Percentiles rank a stretch among this genome's conserved stretches.
phyloP scores from a whole-genome alignment of 2,888 invertebrate species.

The Pheosia tremula region DNA sequence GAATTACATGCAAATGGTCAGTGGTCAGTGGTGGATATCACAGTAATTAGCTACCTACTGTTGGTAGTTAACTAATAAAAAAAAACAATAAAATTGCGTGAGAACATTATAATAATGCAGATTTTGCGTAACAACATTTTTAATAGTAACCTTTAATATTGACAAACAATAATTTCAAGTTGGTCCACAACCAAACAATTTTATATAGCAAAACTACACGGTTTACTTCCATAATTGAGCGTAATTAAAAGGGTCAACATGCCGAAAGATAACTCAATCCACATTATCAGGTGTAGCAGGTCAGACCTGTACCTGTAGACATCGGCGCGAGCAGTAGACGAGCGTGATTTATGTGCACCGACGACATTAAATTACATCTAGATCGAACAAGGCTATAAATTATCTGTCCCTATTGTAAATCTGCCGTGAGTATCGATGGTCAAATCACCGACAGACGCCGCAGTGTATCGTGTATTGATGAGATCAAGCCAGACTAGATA shows the following conservation, averaged over 20 bases:
- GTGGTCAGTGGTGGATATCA: not conserved
- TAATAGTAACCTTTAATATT: no score
- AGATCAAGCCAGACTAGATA: constrained; percentile 27
- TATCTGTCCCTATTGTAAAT: constrained; percentile 78
- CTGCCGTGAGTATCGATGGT: constrained; percentile 77
- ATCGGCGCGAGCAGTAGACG: constrained; percentile 66
- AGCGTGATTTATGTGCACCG: constrained; percentile 78
- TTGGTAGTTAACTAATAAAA: not conserved
- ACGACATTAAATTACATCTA: constrained; percentile 84
- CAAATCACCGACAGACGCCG: constrained; percentile 59
- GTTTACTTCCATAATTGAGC: constrained; percentile 31
- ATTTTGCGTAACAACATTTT: no score
- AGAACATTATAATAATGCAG: not conserved
- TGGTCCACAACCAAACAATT: not conserved
- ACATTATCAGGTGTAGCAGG: constrained; percentile 68
- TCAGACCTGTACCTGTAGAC: constrained; percentile 61
- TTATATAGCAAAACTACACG: not conserved
- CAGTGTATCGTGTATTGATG: constrained; percentile 37
- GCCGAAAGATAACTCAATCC: constrained; percentile 49
- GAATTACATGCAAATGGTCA: constrained; percentile 29
- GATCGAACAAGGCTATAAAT: constrained; percentile 82
- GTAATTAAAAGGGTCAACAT: constrained; percentile 58
- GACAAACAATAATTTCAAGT: no score
- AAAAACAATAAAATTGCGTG: not conserved
- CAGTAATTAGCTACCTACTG: not conserved